Evolutionary conservation across 2,797 vertebrate species (phyloP), one percentile per base, ranked within the genome.

Genomic region (Amazona ochrocephala): DNA sequence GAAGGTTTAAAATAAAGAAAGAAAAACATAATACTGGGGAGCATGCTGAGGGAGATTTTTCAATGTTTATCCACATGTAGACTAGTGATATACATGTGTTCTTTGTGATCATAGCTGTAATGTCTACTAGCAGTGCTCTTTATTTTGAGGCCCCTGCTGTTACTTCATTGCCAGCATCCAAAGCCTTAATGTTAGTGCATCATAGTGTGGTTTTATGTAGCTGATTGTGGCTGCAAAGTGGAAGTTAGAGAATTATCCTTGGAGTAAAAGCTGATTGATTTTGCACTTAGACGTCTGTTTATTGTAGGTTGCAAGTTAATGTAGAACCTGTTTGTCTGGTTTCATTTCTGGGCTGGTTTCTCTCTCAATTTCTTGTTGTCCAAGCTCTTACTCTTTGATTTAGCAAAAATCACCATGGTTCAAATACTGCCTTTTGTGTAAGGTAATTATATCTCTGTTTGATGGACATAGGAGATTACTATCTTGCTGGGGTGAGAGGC

Each of bases 291-390:
- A 10, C 88, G 66, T 16, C 66, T 88, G 30, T 90, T 91, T 86
- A 70, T 75, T 92, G 76, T 62, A 89, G 66, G 66, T 86, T 94
- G 51, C 62, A 64, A 78, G 66, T 86, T 88, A 81, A 81, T 42
- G 80, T 34, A 76, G 87, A 94, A 94, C 95, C 90, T 88, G 94
- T 94, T 96, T 65, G 54, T 91, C 92, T 60, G 74, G 87, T 96
- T 96, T 96, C 73, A 66, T 89, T 94, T 94, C 84, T 94, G 11
- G 7, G 8, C 74, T 61, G 32, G 23, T 89, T 95, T 94, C 45
- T 88, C 14, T 82, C 76, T 91, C 62, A 60, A 3, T 94, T 85
- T 89, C 76, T 77, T 62, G 6, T 84, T 94, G 64, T 90, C 51
- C 93, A 76, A 47, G 64, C 41, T 86, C 50, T 67, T 82, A 67